A percentile compares a stretch with the other conserved stretches of the same genome.
Conservation (phyloP, 1,140 invertebrate species). For the Scylla paramamosain region DNA sequence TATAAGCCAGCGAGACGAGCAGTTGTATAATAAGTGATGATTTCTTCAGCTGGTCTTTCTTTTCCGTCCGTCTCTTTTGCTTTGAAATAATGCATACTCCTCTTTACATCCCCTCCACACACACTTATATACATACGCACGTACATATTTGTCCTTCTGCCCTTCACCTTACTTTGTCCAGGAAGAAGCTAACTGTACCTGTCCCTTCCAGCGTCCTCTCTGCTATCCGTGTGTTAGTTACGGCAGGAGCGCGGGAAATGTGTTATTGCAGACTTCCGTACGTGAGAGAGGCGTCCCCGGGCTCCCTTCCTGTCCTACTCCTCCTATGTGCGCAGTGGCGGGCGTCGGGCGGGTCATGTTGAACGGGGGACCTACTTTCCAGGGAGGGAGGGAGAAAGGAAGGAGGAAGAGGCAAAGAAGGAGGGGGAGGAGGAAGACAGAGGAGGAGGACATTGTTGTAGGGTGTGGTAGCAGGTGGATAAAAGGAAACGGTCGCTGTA, state of each 20-base stretch:
- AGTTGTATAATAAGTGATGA: too few relatives aligned
- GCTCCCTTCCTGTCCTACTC: background rate
- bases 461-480: background rate
- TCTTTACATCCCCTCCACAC: background rate
- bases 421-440: background rate
- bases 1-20: too few relatives aligned
- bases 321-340: background rate
- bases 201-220: constrained; percentile 17
- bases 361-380: background rate
- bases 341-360: background rate
- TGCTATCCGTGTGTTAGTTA: background rate
- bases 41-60: too few relatives aligned
- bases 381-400: background rate
- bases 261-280: constrained; percentile 16
- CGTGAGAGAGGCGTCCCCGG: background rate
- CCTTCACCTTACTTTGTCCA: constrained; percentile 15
- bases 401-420: background rate
- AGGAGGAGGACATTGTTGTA: background rate
- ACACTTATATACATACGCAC: background rate
- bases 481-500: background rate
- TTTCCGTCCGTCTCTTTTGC: too few relatives aligned
- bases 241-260: constrained; percentile 23
- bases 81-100: too few relatives aligned
- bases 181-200: constrained; percentile 50
- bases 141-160: background rate